phyloP scores from a whole-genome alignment of 2,113 vertebrate genomes.

The Coryphaenoides rupestris region DNA sequence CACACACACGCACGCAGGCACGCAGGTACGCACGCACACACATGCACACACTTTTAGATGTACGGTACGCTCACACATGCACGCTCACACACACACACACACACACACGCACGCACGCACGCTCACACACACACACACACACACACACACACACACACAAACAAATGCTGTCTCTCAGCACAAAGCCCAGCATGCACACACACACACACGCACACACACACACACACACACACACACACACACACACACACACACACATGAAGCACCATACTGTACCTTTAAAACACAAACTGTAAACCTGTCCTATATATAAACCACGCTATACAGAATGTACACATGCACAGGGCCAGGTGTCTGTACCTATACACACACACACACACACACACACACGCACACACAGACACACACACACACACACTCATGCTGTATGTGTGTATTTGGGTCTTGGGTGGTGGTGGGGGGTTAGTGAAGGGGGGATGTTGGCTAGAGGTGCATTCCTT shows the following conservation, averaged over 20 bases:
- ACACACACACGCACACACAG: background rate
- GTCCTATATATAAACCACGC: too few species aligned
- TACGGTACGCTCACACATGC: too few species aligned
- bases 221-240: constrained; percentile 10
- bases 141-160: too few species aligned
- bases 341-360: background rate
- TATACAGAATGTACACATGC: too few species aligned
- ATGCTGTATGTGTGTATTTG: background rate
- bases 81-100: background rate
- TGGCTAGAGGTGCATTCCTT: constrained; percentile 24
- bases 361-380: background rate
- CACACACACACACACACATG: background rate
- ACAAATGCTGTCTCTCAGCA: too few species aligned
- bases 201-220: background rate
- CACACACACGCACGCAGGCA: background rate
- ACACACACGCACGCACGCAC: too few species aligned
- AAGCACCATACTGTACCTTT: too few species aligned
- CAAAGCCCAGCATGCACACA: background rate
- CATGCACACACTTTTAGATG: background rate
- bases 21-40: background rate
- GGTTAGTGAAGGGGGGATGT: constrained; percentile 3
- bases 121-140: too few species aligned
- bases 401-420: too few species aligned
- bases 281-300: background rate
- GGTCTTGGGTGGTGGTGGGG: background rate